These are phyloP conservation scores for Eupelmus urozonus DNA, from an alignment of 2,888 invertebrate species.

Conservation along the genomic window DNA sequence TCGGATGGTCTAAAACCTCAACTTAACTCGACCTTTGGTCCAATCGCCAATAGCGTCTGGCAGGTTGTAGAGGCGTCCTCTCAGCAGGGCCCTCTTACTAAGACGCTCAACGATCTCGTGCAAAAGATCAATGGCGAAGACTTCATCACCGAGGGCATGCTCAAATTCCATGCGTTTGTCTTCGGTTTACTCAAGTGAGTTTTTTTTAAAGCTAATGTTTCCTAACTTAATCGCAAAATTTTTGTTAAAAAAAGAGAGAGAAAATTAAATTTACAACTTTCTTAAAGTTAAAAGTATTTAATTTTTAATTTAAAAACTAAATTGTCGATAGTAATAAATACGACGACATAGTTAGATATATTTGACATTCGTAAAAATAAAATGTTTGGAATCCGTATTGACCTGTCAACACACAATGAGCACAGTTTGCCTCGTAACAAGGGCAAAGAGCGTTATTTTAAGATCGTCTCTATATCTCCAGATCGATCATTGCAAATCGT, in stretches of 20 bases:
- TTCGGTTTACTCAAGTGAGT: conserved; percentile 91
- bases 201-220: not conserved
- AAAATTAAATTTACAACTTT: not conserved
- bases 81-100: conserved; percentile 90
- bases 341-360: too few species aligned
- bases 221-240: not conserved
- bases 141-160: conserved; percentile 88
- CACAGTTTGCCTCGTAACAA: not conserved
- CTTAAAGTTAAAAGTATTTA: not conserved
- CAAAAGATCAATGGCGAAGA: conserved; percentile 90
- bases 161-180: conserved; percentile 93
- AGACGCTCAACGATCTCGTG: conserved; percentile 90
- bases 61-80: conserved; percentile 93
- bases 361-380: not conserved
- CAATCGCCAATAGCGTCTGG: conserved; percentile 92
- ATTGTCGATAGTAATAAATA: too few species aligned
- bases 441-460: conserved; percentile 20
- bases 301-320: not conserved
- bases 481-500: conserved; percentile 9
- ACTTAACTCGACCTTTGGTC: conserved; percentile 90
- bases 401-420: not conserved
- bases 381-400: not conserved
- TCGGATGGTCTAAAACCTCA: conserved; percentile 90
- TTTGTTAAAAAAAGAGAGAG: not conserved
- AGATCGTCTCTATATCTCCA: conserved; percentile 20